Percentiles rank a stretch among this genome's conserved stretches.
Evolutionary conservation across 2,888 invertebrate species (phyloP).

Genomic region (Xanthorhoe designata): DNA sequence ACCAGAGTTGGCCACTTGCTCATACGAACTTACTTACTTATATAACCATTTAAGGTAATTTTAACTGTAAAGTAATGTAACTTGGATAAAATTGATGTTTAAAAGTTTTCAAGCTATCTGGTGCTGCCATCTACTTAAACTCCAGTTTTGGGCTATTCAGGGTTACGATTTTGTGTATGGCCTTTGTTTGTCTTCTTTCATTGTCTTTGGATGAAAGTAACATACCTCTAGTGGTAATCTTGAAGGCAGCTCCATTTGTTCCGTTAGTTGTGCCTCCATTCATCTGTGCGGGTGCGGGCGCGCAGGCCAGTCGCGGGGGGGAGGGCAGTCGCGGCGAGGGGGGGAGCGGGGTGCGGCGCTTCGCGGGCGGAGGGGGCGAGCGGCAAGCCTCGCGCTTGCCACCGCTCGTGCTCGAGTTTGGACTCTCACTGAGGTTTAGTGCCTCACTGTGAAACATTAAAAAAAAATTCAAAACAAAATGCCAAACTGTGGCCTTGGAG

Average conservation of each 20-base stretch:
- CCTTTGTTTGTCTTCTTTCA: too few species aligned
- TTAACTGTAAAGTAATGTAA: too few species aligned
- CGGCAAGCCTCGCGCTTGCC: constrained; percentile 79
- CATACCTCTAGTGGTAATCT: constrained; percentile 93
- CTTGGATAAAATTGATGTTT: too few species aligned
- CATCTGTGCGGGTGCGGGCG: constrained; percentile 45
- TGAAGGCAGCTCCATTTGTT: constrained; percentile 90
- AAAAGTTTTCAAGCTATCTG: too few species aligned
- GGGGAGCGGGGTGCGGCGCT: constrained; percentile 76
- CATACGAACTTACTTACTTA: too few species aligned
- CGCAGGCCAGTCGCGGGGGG: constrained; percentile 50
- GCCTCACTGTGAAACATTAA: constrained; percentile 89
- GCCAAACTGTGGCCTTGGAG: too few species aligned
- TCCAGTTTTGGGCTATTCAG: too few species aligned
- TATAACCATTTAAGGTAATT: too few species aligned
- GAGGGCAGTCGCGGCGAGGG: constrained; percentile 62
- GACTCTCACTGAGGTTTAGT: constrained; percentile 91
- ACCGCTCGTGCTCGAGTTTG: constrained; percentile 69
- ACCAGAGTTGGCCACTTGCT: too few species aligned
- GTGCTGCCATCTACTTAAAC: too few species aligned
- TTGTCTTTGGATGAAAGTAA: not conserved
- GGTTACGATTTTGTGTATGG: too few species aligned
- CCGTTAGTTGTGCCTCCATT: constrained; percentile 52
- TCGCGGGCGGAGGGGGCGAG: constrained; percentile 88
- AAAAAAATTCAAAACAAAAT: not conserved